Percentiles rank a stretch among this genome's conserved stretches.
Conservation (phyloP, 2,113 vertebrate genomes). For the Rhynchomys soricoides region DNA sequence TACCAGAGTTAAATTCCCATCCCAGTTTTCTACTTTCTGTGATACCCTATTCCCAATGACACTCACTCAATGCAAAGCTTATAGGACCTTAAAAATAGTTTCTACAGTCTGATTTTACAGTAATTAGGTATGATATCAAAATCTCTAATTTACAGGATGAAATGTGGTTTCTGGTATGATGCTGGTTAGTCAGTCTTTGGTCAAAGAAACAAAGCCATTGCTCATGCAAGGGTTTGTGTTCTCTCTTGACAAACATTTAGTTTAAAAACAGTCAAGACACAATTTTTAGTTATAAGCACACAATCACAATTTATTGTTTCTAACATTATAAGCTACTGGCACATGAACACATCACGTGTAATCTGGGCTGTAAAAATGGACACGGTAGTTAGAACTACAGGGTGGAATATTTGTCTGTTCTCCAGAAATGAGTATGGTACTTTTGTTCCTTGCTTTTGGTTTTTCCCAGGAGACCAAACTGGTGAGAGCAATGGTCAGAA, state of each 20-base stretch:
- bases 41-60: neutral
- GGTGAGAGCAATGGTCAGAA: neutral
- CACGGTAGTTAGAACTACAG: neutral
- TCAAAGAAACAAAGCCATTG: conserved; percentile 17
- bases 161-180: neutral
- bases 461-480: neutral
- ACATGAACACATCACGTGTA: neutral
- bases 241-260: neutral
- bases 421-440: neutral
- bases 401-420: neutral
- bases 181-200: neutral
- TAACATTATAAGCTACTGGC: neutral
- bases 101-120: neutral
- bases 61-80: neutral
- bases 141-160: neutral
- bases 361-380: neutral
- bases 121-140: neutral
- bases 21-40: neutral
- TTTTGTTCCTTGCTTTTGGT: neutral
- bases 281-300: neutral
- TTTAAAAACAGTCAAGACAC: neutral
- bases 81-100: neutral
- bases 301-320: neutral
- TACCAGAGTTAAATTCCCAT: neutral
- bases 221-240: neutral